A percentile compares a stretch with the other conserved stretches of the same genome.
Evolutionary conservation across 1,140 invertebrate species (phyloP).

Genomic region (Cydia splendana): DNA sequence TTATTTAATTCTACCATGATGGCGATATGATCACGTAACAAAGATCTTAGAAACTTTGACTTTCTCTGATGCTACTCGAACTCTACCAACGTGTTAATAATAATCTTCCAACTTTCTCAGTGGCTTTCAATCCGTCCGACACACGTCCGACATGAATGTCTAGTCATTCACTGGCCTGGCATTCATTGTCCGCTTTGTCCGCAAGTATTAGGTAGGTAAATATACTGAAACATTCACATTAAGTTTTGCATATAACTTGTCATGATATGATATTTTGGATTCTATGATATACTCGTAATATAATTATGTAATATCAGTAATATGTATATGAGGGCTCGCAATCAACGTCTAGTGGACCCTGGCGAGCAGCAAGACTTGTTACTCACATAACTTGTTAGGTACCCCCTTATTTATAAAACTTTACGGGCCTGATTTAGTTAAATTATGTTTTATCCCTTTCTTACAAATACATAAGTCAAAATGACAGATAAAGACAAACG

Average conservation of each 20-base stretch:
- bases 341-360: too few relatives aligned
- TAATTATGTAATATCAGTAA: too few relatives aligned
- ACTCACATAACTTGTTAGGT: too few relatives aligned
- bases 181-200: neutral
- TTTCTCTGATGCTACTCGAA: conserved; percentile 7
- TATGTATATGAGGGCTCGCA: too few relatives aligned
- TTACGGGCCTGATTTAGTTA: too few relatives aligned
- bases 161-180: neutral
- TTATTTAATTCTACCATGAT: neutral
- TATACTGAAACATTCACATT: neutral
- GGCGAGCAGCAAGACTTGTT: too few relatives aligned
- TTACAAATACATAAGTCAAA: too few relatives aligned
- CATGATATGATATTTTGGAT: neutral
- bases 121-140: neutral
- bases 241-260: neutral
- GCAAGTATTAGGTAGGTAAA: neutral
- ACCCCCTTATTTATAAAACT: too few relatives aligned
- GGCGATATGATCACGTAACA: neutral
- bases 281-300: neutral
- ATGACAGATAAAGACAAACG: too few relatives aligned
- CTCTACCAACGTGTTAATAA: neutral
- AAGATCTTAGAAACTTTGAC: neutral
- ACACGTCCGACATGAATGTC: neutral
- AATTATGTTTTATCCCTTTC: too few relatives aligned
- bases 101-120: conserved; percentile 2